Evolutionary conservation across 2,888 invertebrate species (phyloP).

Genomic region (Drosophila borborema): DNA sequence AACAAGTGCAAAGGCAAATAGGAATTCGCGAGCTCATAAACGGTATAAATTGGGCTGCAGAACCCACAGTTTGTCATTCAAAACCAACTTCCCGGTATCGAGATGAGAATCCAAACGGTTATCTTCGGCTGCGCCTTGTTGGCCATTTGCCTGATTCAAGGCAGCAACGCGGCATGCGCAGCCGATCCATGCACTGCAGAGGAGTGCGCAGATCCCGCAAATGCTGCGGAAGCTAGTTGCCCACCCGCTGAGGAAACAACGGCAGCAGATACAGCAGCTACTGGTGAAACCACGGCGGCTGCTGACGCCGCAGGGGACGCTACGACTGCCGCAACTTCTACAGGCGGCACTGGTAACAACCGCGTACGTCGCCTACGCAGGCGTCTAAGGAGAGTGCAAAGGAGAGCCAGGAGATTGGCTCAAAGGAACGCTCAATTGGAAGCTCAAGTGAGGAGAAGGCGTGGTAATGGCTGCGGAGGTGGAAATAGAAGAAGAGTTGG

Average conservation of each 20-base stretch:
- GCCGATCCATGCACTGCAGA: neutral
- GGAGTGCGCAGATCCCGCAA: neutral
- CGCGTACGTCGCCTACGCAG: neutral
- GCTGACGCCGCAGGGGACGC: neutral
- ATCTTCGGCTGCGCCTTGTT: constrained; percentile 27
- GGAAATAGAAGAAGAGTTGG: neutral
- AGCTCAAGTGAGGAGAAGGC: neutral
- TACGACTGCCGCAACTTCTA: neutral
- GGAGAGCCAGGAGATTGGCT: neutral
- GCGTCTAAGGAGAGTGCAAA: neutral
- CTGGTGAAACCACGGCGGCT: neutral
- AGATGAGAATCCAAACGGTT: constrained; percentile 31
- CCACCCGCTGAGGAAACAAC: neutral
- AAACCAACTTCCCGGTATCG: neutral
- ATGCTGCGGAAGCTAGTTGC: constrained; percentile 11
- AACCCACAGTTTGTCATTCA: neutral
- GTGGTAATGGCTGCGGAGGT: neutral
- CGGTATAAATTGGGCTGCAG: constrained; percentile 2
- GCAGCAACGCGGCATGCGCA: constrained; percentile 7
- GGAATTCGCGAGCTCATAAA: constrained; percentile 1
- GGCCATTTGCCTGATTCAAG: constrained; percentile 15
- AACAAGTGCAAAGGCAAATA: neutral
- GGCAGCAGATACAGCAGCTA: neutral
- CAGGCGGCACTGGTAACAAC: neutral
- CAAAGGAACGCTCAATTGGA: neutral